A percentile compares a stretch with the other conserved stretches of the same genome.
These are phyloP conservation scores for Neodiprion lecontei DNA, from an alignment of 1,140 invertebrate genomes.

Conservation along the genomic window DNA sequence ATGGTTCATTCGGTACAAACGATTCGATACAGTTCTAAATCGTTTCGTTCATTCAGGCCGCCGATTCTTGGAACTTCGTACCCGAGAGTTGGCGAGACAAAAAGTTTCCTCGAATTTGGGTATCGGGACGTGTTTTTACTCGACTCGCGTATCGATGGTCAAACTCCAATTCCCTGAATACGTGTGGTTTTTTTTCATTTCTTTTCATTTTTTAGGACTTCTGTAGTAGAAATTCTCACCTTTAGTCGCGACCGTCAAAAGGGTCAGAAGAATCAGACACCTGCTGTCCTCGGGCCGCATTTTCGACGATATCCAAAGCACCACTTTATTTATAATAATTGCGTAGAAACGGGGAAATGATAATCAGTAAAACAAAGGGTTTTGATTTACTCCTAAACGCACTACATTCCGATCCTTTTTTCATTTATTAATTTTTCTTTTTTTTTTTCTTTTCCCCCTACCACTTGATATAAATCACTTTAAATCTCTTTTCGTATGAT, in stretches of 20 bases:
- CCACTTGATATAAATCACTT: background rate
- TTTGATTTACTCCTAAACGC: background rate
- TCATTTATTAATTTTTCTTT: background rate
- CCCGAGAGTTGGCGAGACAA: too few species aligned
- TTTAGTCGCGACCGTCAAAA: slow-evolving; percentile 24
- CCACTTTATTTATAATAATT: background rate
- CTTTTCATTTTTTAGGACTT: background rate
- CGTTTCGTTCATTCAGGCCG: too few species aligned
- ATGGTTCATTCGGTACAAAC: too few species aligned
- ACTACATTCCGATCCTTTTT: background rate
- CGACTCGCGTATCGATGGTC: background rate
- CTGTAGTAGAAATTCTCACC: background rate
- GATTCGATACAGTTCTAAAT: too few species aligned
- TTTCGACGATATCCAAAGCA: slow-evolving; percentile 43
- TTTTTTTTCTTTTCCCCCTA: background rate
- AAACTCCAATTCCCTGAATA: background rate
- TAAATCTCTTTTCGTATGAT: too few species aligned
- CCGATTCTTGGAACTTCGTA: too few species aligned
- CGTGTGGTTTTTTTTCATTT: background rate
- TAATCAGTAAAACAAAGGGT: background rate
- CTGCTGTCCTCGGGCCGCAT: slow-evolving; percentile 38
- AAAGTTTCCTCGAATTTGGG: background rate
- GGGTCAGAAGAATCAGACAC: slow-evolving; percentile 31
- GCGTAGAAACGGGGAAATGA: background rate
- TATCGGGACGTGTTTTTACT: background rate